Conservation (phyloP, 1,140 invertebrate species). For the Druon quercuslanigerum region DNA sequence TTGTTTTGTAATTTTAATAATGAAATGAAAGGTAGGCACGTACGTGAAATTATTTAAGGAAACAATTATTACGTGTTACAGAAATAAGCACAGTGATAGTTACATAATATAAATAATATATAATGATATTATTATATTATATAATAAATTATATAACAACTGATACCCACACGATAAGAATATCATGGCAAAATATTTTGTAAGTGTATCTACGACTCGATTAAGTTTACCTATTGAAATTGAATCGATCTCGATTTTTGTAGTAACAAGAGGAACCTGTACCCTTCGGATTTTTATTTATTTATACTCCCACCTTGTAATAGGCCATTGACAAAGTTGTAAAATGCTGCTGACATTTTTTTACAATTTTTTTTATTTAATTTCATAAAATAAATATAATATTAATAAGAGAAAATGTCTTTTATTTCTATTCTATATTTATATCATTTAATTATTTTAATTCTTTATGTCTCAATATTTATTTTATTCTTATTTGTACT, state of each 20-base stretch:
- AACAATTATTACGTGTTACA: conserved; percentile 59
- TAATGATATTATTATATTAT: conserved; percentile 49
- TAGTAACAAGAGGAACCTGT: neutral
- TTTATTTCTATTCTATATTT: too few species aligned
- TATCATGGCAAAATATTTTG: conserved; percentile 65
- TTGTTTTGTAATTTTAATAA: conserved; percentile 30
- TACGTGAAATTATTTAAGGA: conserved; percentile 41
- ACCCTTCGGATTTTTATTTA: too few species aligned
- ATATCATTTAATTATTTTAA: too few species aligned
- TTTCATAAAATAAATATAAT: too few species aligned
- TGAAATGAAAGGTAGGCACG: conserved; percentile 35
- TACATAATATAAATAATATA: conserved; percentile 58
- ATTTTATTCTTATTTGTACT: too few species aligned
- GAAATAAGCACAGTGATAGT: conserved; percentile 65
- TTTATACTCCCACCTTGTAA: too few species aligned
- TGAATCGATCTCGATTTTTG: conserved; percentile 47
- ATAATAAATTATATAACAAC: conserved; percentile 53
- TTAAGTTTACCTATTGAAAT: conserved; percentile 51
- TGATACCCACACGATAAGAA: conserved; percentile 57
- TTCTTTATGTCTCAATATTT: too few species aligned
- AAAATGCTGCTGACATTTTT: too few species aligned
- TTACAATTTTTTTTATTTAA: too few species aligned
- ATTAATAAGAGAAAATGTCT: too few species aligned
- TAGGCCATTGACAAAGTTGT: too few species aligned
- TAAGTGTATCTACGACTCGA: conserved; percentile 58